These are phyloP conservation scores for Gymnoscelis rufifasciata DNA, from an alignment of 2,888 invertebrate genomes.

Conservation along the genomic window DNA sequence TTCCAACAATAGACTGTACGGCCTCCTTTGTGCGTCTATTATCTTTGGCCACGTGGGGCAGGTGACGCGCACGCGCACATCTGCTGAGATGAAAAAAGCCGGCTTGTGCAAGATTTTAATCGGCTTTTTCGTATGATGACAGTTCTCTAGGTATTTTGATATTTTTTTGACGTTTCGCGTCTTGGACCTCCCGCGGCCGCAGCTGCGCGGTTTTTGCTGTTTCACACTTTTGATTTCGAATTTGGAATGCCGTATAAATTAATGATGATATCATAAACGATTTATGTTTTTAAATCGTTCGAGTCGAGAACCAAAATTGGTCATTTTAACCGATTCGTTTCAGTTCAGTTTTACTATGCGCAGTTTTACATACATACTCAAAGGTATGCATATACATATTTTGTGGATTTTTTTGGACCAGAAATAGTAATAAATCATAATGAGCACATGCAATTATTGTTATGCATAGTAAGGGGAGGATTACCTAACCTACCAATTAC, in stretches of 20 bases:
- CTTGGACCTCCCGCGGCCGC: constrained; percentile 50
- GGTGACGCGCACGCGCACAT: constrained; percentile 74
- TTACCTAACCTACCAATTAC: too few species aligned
- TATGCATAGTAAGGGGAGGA: too few species aligned
- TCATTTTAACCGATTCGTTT: too few species aligned
- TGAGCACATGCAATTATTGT: too few species aligned
- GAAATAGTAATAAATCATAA: too few species aligned
- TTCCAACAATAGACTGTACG: neutral
- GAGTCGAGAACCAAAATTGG: too few species aligned
- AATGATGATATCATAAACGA: constrained; percentile 3
- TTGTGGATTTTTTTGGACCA: too few species aligned
- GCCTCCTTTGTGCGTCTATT: constrained; percentile 39
- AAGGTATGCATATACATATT: too few species aligned
- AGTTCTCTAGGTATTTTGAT: constrained; percentile 61
- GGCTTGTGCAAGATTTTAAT: constrained; percentile 77
- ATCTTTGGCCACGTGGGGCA: constrained; percentile 40
- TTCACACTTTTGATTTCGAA: constrained; percentile 41
- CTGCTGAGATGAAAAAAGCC: constrained; percentile 59
- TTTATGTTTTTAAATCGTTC: neutral
- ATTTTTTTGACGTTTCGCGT: constrained; percentile 33
- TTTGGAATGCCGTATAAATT: constrained; percentile 19
- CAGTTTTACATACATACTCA: too few species aligned
- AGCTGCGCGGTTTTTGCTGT: constrained; percentile 50
- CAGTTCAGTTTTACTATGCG: too few species aligned
- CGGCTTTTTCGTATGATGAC: constrained; percentile 67